phyloP scores from a whole-genome alignment of 2,797 vertebrate genomes.

The Geotrypetes seraphini region DNA sequence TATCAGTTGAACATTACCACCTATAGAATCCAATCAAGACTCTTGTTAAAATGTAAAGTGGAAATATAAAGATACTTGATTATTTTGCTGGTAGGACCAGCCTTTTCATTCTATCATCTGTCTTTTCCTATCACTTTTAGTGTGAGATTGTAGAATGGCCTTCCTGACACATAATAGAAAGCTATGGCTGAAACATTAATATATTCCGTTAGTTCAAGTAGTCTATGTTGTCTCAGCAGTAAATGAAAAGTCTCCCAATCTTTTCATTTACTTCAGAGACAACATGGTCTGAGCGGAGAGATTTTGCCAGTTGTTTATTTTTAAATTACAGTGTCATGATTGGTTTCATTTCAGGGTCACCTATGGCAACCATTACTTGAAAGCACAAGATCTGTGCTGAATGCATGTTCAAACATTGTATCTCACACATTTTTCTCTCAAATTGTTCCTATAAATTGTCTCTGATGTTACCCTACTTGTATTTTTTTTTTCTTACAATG shows the following conservation, averaged over 20 bases:
- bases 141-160: constrained; percentile 43
- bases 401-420: constrained; percentile 12
- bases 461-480: too few relatives aligned
- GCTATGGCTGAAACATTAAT: constrained; percentile 46
- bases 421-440: background rate
- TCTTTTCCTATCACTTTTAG: constrained; percentile 50
- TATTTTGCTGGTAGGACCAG: constrained; percentile 48
- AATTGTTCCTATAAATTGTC: too few relatives aligned
- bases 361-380: constrained; percentile 44
- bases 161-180: constrained; percentile 53
- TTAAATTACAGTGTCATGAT: constrained; percentile 51
- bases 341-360: constrained; percentile 52
- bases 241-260: constrained; percentile 51
- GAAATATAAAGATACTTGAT: constrained; percentile 58
- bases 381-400: constrained; percentile 14
- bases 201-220: constrained; percentile 44
- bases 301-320: constrained; percentile 54
- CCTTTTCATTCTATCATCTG: constrained; percentile 49
- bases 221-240: constrained; percentile 40
- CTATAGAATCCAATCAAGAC: constrained; percentile 44
- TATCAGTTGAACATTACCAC: constrained; percentile 37
- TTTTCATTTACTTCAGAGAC: constrained; percentile 53
- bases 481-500: too few relatives aligned
- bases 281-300: constrained; percentile 40
- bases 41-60: constrained; percentile 49